Percentiles rank a stretch among this genome's conserved stretches.
Conservation (phyloP, 2,113 vertebrate species). For the Pyrgilauda ruficollis region DNA sequence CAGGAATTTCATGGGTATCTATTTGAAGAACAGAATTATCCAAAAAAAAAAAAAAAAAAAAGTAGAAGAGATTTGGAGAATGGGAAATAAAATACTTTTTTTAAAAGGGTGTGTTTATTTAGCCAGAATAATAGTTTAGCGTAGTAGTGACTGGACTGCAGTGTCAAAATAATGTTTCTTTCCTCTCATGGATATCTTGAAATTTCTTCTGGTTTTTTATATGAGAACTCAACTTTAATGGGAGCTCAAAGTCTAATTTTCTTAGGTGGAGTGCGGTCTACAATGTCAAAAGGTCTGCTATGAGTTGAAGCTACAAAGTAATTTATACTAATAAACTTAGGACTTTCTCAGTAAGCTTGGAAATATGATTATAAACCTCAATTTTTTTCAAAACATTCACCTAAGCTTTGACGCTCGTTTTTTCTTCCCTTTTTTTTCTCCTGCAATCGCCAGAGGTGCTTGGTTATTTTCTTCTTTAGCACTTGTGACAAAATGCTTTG, state of each 20-base stretch:
- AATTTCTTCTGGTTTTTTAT: neutral
- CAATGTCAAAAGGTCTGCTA: neutral
- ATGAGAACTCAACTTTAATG: neutral
- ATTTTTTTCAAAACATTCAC: neutral
- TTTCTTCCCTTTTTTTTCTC: neutral
- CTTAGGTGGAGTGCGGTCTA: neutral
- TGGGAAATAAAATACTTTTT: fast-evolving
- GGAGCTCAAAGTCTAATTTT: neutral
- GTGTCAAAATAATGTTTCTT: neutral
- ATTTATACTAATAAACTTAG: neutral
- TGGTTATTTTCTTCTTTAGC: neutral
- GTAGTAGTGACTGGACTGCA: neutral
- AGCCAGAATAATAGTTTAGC: neutral
- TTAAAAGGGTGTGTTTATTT: neutral
- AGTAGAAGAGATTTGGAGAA: neutral
- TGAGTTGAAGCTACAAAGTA: neutral
- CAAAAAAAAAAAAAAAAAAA: neutral
- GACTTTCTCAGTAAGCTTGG: neutral
- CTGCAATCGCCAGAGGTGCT: neutral
- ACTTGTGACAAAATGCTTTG: neutral
- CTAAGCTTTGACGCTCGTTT: neutral
- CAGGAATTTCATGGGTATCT: neutral
- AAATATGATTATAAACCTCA: neutral
- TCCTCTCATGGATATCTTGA: neutral
- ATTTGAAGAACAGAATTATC: neutral